Percentiles rank a stretch among this genome's conserved stretches.
phyloP scores from a whole-genome alignment of 1,140 invertebrate genomes.

The Trichonephila clavipes region DNA sequence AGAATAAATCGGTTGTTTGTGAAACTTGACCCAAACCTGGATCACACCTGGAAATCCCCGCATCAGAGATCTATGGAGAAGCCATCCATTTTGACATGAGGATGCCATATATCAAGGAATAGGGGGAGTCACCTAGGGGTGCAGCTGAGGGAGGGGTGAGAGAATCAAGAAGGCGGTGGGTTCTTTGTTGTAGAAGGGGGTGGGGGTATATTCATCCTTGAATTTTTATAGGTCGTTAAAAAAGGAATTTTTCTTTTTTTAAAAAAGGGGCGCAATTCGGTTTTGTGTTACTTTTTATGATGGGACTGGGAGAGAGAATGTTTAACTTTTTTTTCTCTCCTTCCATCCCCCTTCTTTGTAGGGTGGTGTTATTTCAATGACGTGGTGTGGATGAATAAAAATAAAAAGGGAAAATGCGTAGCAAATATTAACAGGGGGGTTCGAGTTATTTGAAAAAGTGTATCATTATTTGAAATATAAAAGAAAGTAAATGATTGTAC shows the following conservation, averaged over 20 bases:
- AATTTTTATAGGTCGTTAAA: slow-evolving; percentile 42
- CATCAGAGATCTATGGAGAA: not conserved
- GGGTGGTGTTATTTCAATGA: not conserved
- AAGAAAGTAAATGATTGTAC: not conserved
- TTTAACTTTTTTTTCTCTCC: not conserved
- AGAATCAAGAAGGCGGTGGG: not conserved
- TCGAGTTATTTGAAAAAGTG: not conserved
- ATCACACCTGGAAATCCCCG: slow-evolving; percentile 41
- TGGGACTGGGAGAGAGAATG: not conserved
- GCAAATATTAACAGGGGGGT: not conserved
- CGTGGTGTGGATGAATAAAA: not conserved
- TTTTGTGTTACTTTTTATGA: slow-evolving; percentile 10
- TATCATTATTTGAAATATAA: not conserved
- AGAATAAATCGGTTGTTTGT: slow-evolving; percentile 68
- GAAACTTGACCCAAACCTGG: slow-evolving; percentile 60
- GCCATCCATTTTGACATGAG: not conserved
- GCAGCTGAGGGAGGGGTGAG: not conserved
- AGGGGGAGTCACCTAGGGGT: not conserved
- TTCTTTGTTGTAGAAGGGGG: not conserved
- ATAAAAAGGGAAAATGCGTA: not conserved
- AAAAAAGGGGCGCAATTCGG: not conserved
- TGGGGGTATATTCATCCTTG: not conserved
- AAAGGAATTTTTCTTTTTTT: slow-evolving; percentile 2
- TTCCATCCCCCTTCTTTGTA: too few relatives aligned
- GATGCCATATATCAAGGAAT: not conserved